Percentiles rank a stretch among this genome's conserved stretches.
phyloP scores from a whole-genome alignment of 1,140 invertebrate genomes.

The Mactra quadrangularis region DNA sequence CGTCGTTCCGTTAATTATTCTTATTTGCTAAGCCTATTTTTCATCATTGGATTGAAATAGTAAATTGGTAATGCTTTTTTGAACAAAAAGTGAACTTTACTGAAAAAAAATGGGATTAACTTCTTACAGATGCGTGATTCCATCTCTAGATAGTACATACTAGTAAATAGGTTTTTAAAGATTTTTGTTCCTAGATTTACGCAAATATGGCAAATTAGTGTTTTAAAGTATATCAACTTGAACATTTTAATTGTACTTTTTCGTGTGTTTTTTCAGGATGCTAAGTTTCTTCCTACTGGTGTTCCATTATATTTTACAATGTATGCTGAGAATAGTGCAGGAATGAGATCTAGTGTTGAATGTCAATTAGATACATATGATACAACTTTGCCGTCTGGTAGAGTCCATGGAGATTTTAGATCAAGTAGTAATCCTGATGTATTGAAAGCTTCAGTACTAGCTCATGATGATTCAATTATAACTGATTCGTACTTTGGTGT shows the following conservation, averaged over 20 bases:
- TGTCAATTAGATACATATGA: slow-evolving; percentile 68
- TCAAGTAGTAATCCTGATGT: slow-evolving; percentile 60
- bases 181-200: too few species aligned
- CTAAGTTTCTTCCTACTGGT: slow-evolving; percentile 3
- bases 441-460: slow-evolving; percentile 53
- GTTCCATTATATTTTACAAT: slow-evolving; percentile 65
- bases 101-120: too few species aligned
- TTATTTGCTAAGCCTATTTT: too few species aligned
- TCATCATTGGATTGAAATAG: too few species aligned
- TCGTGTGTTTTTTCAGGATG: background rate
- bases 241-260: too few species aligned
- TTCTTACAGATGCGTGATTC: too few species aligned
- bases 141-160: too few species aligned
- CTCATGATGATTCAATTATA: slow-evolving; percentile 66
- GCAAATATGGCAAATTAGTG: background rate
- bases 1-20: too few species aligned
- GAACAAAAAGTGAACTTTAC: too few species aligned
- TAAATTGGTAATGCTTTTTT: too few species aligned
- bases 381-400: slow-evolving; percentile 63
- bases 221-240: background rate
- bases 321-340: slow-evolving; percentile 59
- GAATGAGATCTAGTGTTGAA: slow-evolving; percentile 33
- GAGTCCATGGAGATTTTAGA: slow-evolving; percentile 60
- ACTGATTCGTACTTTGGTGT: slow-evolving; percentile 42
- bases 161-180: too few species aligned